Evolutionary conservation across 2,113 vertebrate species (phyloP).

Genomic region (Mystacornis crossleyi): DNA sequence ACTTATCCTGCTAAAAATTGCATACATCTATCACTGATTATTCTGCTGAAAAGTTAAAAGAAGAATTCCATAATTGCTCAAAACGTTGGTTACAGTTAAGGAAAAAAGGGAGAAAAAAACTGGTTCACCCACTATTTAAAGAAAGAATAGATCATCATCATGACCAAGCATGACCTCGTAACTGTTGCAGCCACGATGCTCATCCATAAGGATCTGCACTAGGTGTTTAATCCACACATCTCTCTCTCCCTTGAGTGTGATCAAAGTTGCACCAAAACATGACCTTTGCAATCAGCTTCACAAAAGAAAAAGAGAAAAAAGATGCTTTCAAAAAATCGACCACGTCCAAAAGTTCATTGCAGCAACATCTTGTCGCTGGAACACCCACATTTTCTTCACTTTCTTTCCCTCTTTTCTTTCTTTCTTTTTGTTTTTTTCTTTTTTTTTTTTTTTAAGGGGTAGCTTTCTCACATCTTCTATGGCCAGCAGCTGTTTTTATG

Average conservation of each 20-base stretch:
- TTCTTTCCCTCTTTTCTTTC: too few species aligned
- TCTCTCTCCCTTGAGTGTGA: neutral
- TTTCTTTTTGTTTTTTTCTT: too few species aligned
- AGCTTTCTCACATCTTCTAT: neutral
- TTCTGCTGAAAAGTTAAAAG: neutral
- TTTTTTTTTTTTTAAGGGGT: neutral
- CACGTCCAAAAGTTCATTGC: neutral
- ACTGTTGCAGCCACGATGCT: neutral
- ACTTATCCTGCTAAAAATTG: neutral
- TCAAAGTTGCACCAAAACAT: neutral
- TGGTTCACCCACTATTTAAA: neutral
- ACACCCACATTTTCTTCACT: neutral
- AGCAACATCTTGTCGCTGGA: neutral
- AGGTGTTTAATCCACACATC: neutral
- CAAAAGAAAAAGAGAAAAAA: neutral
- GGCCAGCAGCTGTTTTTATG: neutral
- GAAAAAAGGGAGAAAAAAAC: neutral
- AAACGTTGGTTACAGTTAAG: neutral
- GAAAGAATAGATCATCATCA: neutral
- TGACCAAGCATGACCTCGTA: neutral
- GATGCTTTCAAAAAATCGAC: neutral
- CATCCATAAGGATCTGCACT: neutral
- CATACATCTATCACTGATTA: neutral
- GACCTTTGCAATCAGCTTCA: neutral
- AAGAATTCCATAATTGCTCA: neutral